Percentiles rank a stretch among this genome's conserved stretches.
Conservation (phyloP, 2,888 invertebrate genomes). For the Helicoverpa assulta region DNA sequence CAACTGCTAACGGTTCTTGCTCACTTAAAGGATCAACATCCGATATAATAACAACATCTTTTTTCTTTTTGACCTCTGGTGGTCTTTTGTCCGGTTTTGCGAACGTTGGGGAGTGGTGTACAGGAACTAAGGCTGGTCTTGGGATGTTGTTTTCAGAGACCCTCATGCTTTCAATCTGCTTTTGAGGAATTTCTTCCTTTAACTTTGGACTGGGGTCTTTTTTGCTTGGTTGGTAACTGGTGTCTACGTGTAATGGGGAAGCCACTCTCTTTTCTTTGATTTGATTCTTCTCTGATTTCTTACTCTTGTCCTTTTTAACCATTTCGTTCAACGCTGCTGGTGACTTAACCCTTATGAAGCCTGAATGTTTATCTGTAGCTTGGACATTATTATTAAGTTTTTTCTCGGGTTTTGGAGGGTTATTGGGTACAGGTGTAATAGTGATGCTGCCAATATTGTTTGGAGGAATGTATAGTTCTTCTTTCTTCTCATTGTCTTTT, state of each 20-base stretch:
- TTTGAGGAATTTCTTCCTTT: slow-evolving; percentile 78
- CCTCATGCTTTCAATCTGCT: slow-evolving; percentile 81
- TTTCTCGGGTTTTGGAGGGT: slow-evolving; percentile 69
- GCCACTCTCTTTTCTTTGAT: slow-evolving; percentile 73
- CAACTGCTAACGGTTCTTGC: slow-evolving; percentile 78
- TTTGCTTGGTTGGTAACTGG: slow-evolving; percentile 74
- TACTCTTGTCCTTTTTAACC: slow-evolving; percentile 75
- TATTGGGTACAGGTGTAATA: slow-evolving; percentile 81
- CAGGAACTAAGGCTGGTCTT: slow-evolving; percentile 80
- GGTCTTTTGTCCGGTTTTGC: slow-evolving; percentile 85
- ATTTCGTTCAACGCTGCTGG: slow-evolving; percentile 86
- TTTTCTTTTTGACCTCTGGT: slow-evolving; percentile 84
- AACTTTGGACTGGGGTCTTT: slow-evolving; percentile 78
- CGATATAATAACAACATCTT: slow-evolving; percentile 82
- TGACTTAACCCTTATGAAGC: slow-evolving; percentile 83
- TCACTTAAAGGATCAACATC: slow-evolving; percentile 83
- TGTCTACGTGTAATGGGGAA: slow-evolving; percentile 80
- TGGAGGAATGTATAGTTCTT: slow-evolving; percentile 81
- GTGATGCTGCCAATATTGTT: slow-evolving; percentile 86
- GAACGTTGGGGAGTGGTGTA: slow-evolving; percentile 84
- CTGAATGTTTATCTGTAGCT: slow-evolving; percentile 69
- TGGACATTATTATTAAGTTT: slow-evolving; percentile 65
- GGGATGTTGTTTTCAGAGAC: slow-evolving; percentile 84
- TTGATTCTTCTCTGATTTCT: slow-evolving; percentile 70
- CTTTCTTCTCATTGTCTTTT: slow-evolving; percentile 73